phyloP scores from a whole-genome alignment of 2,888 invertebrate species.

The Lasioglossum zephyrum region DNA sequence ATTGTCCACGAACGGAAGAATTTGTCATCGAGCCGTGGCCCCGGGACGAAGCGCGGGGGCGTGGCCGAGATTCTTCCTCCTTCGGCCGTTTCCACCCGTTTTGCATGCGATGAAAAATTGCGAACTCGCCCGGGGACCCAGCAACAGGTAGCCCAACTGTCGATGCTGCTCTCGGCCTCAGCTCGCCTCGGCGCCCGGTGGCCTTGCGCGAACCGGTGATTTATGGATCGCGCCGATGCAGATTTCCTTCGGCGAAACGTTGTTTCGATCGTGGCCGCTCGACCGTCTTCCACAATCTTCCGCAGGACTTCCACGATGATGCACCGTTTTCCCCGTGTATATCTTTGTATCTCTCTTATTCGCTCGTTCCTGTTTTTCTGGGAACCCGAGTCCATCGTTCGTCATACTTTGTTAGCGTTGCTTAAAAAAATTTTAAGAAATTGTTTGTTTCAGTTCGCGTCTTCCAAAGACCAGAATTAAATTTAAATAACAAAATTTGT shows the following conservation, averaged over 20 bases:
- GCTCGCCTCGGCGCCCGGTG: not conserved
- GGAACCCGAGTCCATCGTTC: not conserved
- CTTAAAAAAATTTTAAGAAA: not conserved
- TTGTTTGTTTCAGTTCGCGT: too few species aligned
- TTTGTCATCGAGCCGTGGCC: slow-evolving; percentile 36
- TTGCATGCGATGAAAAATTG: slow-evolving; percentile 61
- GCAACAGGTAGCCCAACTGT: slow-evolving; percentile 66
- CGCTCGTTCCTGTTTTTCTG: not conserved
- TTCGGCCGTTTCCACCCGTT: slow-evolving; percentile 26
- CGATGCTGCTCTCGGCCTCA: slow-evolving; percentile 30
- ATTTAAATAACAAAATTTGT: too few species aligned
- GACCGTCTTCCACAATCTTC: not conserved
- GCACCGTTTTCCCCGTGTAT: not conserved
- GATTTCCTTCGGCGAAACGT: slow-evolving; percentile 21
- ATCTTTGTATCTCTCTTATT: not conserved
- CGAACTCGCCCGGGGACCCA: slow-evolving; percentile 41
- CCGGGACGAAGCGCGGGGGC: not conserved
- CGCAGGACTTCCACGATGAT: not conserved
- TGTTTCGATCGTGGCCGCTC: not conserved
- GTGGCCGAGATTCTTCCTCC: slow-evolving; percentile 34
- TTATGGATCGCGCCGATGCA: slow-evolving; percentile 54
- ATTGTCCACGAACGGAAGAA: slow-evolving; percentile 42
- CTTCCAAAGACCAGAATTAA: too few species aligned
- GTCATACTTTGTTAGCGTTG: too few species aligned
- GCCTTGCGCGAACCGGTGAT: slow-evolving; percentile 41